Evolutionary conservation across 2,113 vertebrate genomes (phyloP), one percentile per base, ranked within the genome.

Genomic region (Scatophagus argus): DNA sequence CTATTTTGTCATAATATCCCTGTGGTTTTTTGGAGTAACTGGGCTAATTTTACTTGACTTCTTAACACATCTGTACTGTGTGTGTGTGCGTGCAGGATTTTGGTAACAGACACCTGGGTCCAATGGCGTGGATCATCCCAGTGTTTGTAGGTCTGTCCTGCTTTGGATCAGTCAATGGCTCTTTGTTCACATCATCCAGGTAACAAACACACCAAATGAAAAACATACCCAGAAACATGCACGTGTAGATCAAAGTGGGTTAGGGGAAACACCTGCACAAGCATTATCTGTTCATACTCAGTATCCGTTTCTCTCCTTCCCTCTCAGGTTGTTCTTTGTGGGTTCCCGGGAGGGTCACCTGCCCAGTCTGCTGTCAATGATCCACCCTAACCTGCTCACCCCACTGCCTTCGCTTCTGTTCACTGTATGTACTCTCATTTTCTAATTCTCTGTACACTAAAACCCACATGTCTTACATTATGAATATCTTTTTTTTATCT

Each of bases 101-200:
- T 69, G 98, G 98, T 19, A 97, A 97, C 83, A 77, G 87, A 23
- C 96, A 99, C 93, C 90, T 99, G 44, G 98, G 98, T 0, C 91
- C 96, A 41, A 99, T 99, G 98, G 92, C 98, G 13, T 99, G 98
- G 98, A 96, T 99, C 92, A 99, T 99, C 79, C 97, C 98, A 0
- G 96, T 99, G 81, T 99, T 99, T 27, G 98, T 99, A 6, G 98
- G 97, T 6, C 92, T 99, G 27, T 99, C 98, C 0, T 99, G 98
- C 89, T 99, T 99, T 0, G 98, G 98, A 1, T 99, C 98, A 0
- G 98, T 99, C 68, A 99, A 99, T 0, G 98, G 98, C 4, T 99
- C 98, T 16, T 93, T 99, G 65, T 99, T 99, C 91, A 99, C 98
- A 0, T 99, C 98, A 8, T 99, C 98, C 69, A 96, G 98, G 98